phyloP scores from a whole-genome alignment of 2,888 invertebrate species.

The Lycophotia porphyrea region DNA sequence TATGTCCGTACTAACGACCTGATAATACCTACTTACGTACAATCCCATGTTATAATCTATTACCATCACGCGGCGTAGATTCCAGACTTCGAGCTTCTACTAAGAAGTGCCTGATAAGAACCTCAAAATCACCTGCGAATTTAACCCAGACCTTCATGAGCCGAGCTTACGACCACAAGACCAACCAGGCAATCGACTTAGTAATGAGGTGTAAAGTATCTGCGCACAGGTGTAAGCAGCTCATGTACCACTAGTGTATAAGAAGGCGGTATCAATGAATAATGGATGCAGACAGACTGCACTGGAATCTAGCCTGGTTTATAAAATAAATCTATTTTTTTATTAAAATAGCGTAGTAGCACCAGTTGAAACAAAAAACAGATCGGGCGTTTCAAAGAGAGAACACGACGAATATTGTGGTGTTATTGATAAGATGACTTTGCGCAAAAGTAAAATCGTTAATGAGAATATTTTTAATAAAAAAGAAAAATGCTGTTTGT shows the following conservation, averaged over 20 bases:
- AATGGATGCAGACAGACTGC: slow-evolving; percentile 71
- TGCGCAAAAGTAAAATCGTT: background rate
- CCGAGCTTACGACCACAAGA: background rate
- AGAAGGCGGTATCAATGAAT: slow-evolving; percentile 79
- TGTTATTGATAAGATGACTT: background rate
- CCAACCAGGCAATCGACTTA: background rate
- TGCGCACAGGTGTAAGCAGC: slow-evolving; percentile 30
- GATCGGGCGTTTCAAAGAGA: background rate
- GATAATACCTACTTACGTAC: background rate
- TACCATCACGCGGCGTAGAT: background rate
- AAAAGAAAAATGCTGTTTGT: background rate
- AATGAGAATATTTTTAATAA: background rate
- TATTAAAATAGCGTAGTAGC: background rate
- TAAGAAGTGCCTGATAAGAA: background rate
- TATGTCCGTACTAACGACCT: too few species aligned
- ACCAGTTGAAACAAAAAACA: background rate
- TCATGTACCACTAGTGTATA: slow-evolving; percentile 59
- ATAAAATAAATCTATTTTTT: slow-evolving; percentile 67
- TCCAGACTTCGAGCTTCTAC: background rate
- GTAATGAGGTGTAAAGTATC: slow-evolving; percentile 26
- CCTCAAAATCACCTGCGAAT: background rate
- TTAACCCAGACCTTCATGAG: background rate
- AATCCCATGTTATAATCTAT: background rate
- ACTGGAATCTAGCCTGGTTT: slow-evolving; percentile 70
- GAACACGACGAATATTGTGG: background rate